These are phyloP conservation scores for Zeuzera pyrina DNA, from an alignment of 2,888 invertebrate species.

Conservation along the genomic window DNA sequence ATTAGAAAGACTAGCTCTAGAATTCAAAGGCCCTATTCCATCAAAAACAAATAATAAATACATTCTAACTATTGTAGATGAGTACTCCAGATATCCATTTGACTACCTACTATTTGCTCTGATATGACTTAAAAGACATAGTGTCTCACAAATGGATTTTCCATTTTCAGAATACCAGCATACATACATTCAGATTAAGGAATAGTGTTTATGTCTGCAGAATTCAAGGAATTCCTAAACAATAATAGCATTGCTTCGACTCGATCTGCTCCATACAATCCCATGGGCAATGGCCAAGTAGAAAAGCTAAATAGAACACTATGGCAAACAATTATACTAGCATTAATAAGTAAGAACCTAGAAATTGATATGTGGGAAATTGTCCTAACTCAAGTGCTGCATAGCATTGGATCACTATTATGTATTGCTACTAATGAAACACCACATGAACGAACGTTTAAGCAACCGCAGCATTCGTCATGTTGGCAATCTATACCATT, in stretches of 20 bases:
- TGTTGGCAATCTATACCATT: too few relatives aligned
- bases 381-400: neutral
- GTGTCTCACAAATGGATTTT: neutral
- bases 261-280: neutral
- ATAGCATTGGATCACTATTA: neutral
- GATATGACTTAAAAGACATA: neutral
- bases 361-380: slow-evolving; percentile 1
- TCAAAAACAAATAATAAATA: neutral
- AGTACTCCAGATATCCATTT: neutral
- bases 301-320: slow-evolving; percentile 1
- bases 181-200: neutral
- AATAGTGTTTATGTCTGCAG: too few relatives aligned
- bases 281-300: neutral
- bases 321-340: slow-evolving; percentile 7
- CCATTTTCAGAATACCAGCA: neutral
- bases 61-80: neutral
- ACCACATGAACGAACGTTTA: neutral
- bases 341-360: too few relatives aligned
- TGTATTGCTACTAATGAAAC: neutral
- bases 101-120: neutral
- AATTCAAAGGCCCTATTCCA: neutral
- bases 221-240: neutral
- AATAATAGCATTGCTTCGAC: neutral
- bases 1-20: too few relatives aligned
- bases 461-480: neutral